These are phyloP conservation scores for Napeogenes inachia DNA, from an alignment of 2,888 invertebrate genomes.

Conservation along the genomic window DNA sequence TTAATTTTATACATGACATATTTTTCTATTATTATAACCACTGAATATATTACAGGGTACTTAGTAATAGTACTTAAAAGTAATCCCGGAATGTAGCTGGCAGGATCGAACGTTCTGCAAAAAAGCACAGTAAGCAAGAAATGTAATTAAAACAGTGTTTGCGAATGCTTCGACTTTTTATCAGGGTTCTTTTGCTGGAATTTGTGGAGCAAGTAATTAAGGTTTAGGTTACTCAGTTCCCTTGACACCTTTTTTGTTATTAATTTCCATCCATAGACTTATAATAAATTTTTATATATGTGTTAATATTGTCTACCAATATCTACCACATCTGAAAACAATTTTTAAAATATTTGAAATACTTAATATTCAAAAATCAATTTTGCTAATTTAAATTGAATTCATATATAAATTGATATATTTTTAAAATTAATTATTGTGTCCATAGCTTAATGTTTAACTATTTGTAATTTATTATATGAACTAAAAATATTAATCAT, in stretches of 20 bases:
- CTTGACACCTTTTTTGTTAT: neutral
- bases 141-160: constrained; percentile 8
- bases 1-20: neutral
- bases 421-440: too few species aligned
- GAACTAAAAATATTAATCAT: too few species aligned
- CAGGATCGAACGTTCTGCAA: neutral
- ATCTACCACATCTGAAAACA: neutral
- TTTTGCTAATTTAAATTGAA: too few species aligned
- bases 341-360: too few species aligned
- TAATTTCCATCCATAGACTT: too few species aligned
- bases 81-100: neutral
- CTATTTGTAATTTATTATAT: too few species aligned
- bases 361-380: too few species aligned
- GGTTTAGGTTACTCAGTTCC: neutral
- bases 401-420: too few species aligned
- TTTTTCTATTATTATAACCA: too few species aligned
- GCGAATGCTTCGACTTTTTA: constrained; percentile 1
- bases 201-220: neutral
- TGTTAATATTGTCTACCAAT: neutral
- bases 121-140: constrained; percentile 4
- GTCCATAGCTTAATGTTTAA: too few species aligned
- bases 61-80: neutral
- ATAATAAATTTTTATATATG: too few species aligned
- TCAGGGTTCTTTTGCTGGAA: neutral
- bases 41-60: neutral